These are phyloP conservation scores for Drosophila affinis DNA, from an alignment of 2,888 invertebrate genomes.

Conservation along the genomic window DNA sequence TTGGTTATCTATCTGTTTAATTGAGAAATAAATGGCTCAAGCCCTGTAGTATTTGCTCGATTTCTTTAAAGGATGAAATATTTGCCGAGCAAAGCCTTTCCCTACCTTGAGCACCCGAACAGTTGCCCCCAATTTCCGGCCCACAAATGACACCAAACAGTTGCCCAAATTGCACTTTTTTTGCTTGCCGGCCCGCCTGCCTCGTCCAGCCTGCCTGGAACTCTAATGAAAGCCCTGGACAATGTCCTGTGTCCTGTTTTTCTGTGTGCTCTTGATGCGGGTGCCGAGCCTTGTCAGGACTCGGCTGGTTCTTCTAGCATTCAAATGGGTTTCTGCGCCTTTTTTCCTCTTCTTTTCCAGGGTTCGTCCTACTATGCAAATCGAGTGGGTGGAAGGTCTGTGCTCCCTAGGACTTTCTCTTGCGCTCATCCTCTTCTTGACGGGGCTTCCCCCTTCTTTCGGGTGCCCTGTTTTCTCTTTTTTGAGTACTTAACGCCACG, in stretches of 20 bases:
- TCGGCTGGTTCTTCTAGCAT: not conserved
- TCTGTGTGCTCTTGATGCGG: conserved; percentile 8
- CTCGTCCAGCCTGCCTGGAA: not conserved
- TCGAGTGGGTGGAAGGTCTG: conserved; percentile 7
- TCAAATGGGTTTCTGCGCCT: conserved; percentile 13
- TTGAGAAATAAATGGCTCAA: too few species aligned
- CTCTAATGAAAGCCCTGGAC: conserved; percentile 36
- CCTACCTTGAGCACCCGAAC: not conserved
- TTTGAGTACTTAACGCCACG: conserved; percentile 70
- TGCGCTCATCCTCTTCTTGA: not conserved
- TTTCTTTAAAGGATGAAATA: too few species aligned
- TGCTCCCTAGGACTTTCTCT: not conserved
- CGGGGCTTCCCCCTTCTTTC: conserved; percentile 13
- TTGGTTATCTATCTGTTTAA: too few species aligned
- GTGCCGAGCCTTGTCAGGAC: not conserved
- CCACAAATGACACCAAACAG: conserved; percentile 32
- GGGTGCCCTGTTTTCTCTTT: conserved; percentile 10
- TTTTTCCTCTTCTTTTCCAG: conserved; percentile 1
- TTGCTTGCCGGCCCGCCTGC: not conserved
- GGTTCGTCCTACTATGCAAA: conserved; percentile 19
- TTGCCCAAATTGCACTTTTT: conserved; percentile 32
- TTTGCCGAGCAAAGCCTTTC: too few species aligned
- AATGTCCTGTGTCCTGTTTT: conserved; percentile 18
- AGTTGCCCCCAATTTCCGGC: conserved; percentile 12
- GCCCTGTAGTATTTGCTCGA: too few species aligned